Percentiles rank a stretch among this genome's conserved stretches.
Conservation (phyloP, 2,888 invertebrate genomes). For the Amblyteles armatorius region DNA sequence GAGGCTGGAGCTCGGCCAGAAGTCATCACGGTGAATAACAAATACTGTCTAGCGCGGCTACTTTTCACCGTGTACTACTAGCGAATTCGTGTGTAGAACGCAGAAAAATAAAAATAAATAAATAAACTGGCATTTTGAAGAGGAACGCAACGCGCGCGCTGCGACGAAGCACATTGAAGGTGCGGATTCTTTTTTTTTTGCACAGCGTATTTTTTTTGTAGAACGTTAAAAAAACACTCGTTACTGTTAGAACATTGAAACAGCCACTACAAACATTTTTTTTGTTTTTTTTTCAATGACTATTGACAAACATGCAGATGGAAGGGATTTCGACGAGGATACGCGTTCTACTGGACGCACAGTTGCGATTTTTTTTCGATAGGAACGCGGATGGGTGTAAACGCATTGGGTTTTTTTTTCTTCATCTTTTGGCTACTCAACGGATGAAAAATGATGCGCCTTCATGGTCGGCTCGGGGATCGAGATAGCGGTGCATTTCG, state of each 20-base stretch:
- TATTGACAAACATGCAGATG: slow-evolving; percentile 46
- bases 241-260: slow-evolving; percentile 45
- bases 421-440: neutral
- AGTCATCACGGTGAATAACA: slow-evolving; percentile 36
- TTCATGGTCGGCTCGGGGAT: slow-evolving; percentile 3
- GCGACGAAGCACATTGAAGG: slow-evolving; percentile 44
- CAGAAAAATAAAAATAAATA: neutral
- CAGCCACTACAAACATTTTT: slow-evolving; percentile 22
- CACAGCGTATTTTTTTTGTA: slow-evolving; percentile 37
- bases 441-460: slow-evolving; percentile 7
- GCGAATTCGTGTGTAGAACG: slow-evolving; percentile 33
- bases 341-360: slow-evolving; percentile 25
- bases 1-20: slow-evolving; percentile 46
- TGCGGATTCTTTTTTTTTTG: slow-evolving; percentile 5
- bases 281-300: slow-evolving; percentile 5
- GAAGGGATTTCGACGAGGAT: slow-evolving; percentile 21
- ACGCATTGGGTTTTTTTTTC: slow-evolving; percentile 8
- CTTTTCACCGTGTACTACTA: slow-evolving; percentile 29
- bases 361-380: slow-evolving; percentile 1
- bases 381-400: neutral
- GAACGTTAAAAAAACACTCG: slow-evolving; percentile 23
- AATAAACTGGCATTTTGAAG: slow-evolving; percentile 13
- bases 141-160: slow-evolving; percentile 22
- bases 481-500: slow-evolving; percentile 25
- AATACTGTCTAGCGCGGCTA: neutral